These are phyloP conservation scores for Thinocorus orbignyianus DNA, from an alignment of 2,113 vertebrate species.

Conservation along the genomic window DNA sequence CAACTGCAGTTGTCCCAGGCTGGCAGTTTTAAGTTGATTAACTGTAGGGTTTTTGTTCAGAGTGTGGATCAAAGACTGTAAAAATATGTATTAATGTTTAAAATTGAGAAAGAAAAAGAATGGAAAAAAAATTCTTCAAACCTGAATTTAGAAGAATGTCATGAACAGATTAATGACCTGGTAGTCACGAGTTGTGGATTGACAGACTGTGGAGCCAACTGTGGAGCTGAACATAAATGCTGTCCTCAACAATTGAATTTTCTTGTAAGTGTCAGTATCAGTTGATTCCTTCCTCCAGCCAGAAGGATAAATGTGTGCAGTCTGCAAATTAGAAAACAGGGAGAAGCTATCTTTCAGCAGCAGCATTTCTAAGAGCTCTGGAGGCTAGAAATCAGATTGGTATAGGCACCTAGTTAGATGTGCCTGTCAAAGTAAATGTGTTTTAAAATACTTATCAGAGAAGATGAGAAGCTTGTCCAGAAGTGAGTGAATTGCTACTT, in stretches of 20 bases:
- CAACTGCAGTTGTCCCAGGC: neutral
- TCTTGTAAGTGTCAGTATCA: neutral
- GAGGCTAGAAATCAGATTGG: neutral
- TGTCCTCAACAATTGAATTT: neutral
- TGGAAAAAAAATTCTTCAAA: neutral
- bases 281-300: neutral
- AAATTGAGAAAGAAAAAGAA: neutral
- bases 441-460: slow-evolving; percentile 3
- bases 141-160: neutral
- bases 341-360: neutral
- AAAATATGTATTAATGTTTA: neutral
- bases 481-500: neutral
- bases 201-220: neutral
- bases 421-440: neutral
- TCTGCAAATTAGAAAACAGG: slow-evolving; percentile 2
- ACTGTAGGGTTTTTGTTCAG: neutral
- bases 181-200: neutral
- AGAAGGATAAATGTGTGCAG: neutral
- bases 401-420: neutral
- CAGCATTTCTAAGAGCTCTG: neutral
- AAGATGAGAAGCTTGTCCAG: neutral
- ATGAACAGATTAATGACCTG: neutral
- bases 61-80: neutral
- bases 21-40: neutral
- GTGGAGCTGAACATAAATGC: neutral